Conservation (phyloP, 2,797 vertebrate genomes). For the Sebastes oblongus region DNA sequence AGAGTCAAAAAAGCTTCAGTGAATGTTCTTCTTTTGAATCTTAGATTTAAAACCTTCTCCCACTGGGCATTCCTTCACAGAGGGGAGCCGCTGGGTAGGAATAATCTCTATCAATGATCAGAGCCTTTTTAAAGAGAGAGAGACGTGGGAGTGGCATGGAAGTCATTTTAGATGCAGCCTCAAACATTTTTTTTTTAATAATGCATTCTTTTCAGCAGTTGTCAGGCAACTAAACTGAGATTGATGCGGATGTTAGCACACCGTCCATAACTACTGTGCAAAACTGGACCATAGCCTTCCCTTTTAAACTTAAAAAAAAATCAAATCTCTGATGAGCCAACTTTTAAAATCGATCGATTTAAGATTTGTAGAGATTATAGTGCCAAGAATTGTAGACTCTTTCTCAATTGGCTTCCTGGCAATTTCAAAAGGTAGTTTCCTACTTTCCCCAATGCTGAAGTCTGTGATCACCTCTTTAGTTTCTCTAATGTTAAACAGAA, state of each 20-base stretch:
- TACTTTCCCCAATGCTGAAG: no score
- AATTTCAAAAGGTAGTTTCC: no score
- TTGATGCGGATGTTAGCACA: not conserved
- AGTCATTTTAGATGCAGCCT: not conserved
- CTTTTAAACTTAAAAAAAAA: no score
- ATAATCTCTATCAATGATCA: not conserved
- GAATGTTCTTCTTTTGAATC: not conserved
- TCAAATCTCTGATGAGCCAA: no score
- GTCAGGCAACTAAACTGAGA: not conserved
- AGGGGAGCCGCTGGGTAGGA: not conserved
- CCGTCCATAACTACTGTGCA: not conserved
- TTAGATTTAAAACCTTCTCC: not conserved
- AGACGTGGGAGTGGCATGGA: no score
- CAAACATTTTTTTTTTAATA: not conserved
- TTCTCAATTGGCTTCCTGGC: no score
- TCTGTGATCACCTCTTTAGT: no score
- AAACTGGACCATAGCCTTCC: not conserved
- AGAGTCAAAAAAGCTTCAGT: not conserved
- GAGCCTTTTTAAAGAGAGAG: not conserved
- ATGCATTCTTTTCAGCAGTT: not conserved
- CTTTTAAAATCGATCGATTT: no score
- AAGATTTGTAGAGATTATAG: no score
- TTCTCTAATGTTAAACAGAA: not conserved
- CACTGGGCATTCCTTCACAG: not conserved
- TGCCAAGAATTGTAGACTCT: no score